Evolutionary conservation across 2,113 vertebrate species (phyloP).

Genomic region (Carassius gibelio): DNA sequence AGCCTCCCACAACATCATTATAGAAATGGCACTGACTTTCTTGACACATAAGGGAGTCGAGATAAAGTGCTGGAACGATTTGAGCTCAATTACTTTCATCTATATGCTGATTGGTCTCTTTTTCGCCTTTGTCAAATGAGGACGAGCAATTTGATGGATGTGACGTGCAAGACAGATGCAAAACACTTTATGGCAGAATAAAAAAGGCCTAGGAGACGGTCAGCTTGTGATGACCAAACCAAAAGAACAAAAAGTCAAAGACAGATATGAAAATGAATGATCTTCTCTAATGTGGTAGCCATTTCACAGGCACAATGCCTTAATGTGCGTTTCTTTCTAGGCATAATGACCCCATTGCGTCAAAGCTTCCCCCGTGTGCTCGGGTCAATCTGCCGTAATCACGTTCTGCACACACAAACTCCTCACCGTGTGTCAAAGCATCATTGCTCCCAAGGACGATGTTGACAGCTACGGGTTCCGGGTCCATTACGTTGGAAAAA

Average conservation of each 20-base stretch:
- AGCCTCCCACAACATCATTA: not conserved
- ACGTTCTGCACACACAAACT: slow-evolving; percentile 15
- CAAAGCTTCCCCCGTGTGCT: not conserved
- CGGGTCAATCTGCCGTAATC: not conserved
- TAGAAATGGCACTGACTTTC: not conserved
- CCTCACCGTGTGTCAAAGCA: slow-evolving; percentile 15
- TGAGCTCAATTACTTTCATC: slow-evolving; percentile 40
- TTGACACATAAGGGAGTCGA: slow-evolving; percentile 32
- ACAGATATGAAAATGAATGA: slow-evolving; percentile 17
- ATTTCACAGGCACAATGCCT: slow-evolving; percentile 21
- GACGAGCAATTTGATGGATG: slow-evolving; percentile 33
- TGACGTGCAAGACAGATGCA: not conserved
- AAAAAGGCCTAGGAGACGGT: not conserved
- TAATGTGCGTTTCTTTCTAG: slow-evolving; percentile 9
- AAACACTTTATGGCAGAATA: not conserved
- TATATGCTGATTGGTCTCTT: slow-evolving; percentile 21
- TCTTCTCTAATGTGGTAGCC: slow-evolving; percentile 1
- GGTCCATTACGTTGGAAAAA: slow-evolving; percentile 34
- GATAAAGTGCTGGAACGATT: slow-evolving; percentile 15
- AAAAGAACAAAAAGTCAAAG: not conserved
- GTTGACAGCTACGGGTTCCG: slow-evolving; percentile 18
- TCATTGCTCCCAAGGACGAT: slow-evolving; percentile 43
- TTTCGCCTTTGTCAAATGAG: slow-evolving; percentile 16
- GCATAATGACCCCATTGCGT: slow-evolving; percentile 32
- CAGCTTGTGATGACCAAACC: not conserved